Base-by-base conservation (phyloP, 2,113 vertebrate genomes). In the Ophiodon elongatus region DNA sequence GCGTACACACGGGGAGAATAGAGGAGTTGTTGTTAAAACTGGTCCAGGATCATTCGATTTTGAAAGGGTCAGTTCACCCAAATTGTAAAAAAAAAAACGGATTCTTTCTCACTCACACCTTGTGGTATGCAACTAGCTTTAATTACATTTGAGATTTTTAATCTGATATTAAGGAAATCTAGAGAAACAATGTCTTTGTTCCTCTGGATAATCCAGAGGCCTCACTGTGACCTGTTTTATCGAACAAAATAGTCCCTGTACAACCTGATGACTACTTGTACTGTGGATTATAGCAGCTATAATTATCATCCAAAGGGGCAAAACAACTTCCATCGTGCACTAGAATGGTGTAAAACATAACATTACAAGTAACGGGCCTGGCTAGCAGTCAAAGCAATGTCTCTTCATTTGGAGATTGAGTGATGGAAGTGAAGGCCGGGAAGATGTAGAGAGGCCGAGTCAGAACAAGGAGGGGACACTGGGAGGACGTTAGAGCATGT, bases 341-440 rank as follows among this genome's bases (percentile, higher is more conserved):
- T n/a, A 65, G 56, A 87, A 60, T 35, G 5, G 43, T 33, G 27
- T 39, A 65, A 83, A 25, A 56, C 27, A 75, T 8, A 37, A 47
- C 67, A 62, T 62, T 39, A 56, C 19, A 64, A 47, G 21, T 81
- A 69, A 45, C 10, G 21, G 63, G 23, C 67, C 17, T 66, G 29
- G 37, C 45, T 25, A 9, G 45, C 43, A 39, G 72, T 85, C 81
- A 57, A 57, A 72, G 31, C 11, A 31, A 33, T 72, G 67, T 41
- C 29, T 56, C 56, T 64, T 13, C 41, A 57, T 59, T n/a, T 39
- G 45, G 54, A 73, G 78, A 80, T 0, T 76, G 76, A 79, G 50
- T 73, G 82, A 86, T 82, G 72, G 76, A 85, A 79, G 76, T 19
- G 54, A 80, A 43, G 33, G 62, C 52, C 45, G 79, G 35, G 73